These are phyloP conservation scores for Epinephelus coioides DNA, from an alignment of 2,797 vertebrate genomes.

Conservation along the genomic window DNA sequence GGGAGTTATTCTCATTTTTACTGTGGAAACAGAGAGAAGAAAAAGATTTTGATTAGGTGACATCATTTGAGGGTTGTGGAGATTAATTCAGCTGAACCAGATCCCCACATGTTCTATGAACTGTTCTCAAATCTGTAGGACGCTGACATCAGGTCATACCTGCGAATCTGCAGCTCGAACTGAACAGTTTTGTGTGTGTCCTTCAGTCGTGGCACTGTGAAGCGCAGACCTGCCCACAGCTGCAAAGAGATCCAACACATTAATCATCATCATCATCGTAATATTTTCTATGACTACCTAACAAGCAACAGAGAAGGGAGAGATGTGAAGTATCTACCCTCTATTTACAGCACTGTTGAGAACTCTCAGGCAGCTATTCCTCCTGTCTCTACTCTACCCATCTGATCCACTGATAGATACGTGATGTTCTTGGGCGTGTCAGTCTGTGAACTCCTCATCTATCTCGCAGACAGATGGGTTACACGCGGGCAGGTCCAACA, in stretches of 20 bases:
- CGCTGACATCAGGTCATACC: slow-evolving; percentile 75
- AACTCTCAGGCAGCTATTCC: not conserved
- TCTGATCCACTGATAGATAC: slow-evolving; percentile 3
- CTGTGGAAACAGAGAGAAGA: slow-evolving; percentile 77
- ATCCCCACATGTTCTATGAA: not conserved
- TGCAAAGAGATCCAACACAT: slow-evolving; percentile 63
- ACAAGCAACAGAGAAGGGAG: not conserved
- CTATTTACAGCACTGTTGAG: not conserved
- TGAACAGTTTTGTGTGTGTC: slow-evolving; percentile 90
- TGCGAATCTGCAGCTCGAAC: slow-evolving; percentile 95
- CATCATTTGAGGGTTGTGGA: not conserved
- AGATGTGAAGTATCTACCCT: not conserved
- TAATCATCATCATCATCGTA: slow-evolving; percentile 31
- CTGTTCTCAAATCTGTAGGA: rapidly evolving
- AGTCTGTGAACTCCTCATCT: not conserved
- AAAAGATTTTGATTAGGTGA: slow-evolving; percentile 37
- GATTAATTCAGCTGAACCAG: not conserved
- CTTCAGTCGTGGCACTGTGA: slow-evolving; percentile 90
- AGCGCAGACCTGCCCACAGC: slow-evolving; percentile 93
- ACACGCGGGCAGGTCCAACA: slow-evolving; percentile 21
- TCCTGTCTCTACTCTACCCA: not conserved
- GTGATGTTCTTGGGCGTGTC: slow-evolving; percentile 23
- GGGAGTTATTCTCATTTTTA: slow-evolving; percentile 96
- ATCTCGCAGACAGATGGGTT: slow-evolving; percentile 3
- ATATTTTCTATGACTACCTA: not conserved